Conservation (phyloP, 2,797 vertebrate species). For the Hypotaenidia philippensis region DNA sequence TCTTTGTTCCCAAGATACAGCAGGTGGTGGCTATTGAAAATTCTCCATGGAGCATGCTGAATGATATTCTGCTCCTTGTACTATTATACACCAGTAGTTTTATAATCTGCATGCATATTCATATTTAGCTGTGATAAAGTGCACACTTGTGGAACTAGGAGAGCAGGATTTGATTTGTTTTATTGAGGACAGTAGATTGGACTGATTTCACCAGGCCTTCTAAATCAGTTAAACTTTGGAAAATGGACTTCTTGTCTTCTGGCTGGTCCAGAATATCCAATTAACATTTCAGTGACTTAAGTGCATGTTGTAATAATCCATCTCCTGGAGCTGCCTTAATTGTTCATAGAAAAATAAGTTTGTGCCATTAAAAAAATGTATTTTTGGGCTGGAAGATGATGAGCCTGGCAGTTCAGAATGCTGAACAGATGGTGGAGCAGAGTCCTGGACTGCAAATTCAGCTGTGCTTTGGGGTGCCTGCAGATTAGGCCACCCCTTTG, state of each 20-base stretch:
- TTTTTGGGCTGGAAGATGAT: slow-evolving; percentile 10
- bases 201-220: background rate
- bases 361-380: background rate
- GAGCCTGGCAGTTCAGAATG: slow-evolving; percentile 8
- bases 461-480: background rate
- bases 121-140: background rate
- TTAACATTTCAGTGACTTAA: slow-evolving; percentile 22
- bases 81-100: background rate
- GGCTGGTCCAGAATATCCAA: background rate
- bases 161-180: background rate
- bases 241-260: slow-evolving; percentile 9
- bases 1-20: background rate
- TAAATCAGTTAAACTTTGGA: background rate
- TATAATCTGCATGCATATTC: background rate
- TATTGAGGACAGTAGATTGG: background rate
- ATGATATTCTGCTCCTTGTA: background rate
- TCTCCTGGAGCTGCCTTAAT: slow-evolving; percentile 2
- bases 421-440: slow-evolving; percentile 33
- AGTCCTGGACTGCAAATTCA: slow-evolving; percentile 26
- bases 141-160: background rate
- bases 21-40: background rate
- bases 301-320: background rate
- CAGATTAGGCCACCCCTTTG: slow-evolving; percentile 7
- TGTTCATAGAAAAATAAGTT: slow-evolving; percentile 32
- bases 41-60: background rate